Evolutionary conservation across 2,888 invertebrate genomes (phyloP).

Genomic region (Apamea epomidion): DNA sequence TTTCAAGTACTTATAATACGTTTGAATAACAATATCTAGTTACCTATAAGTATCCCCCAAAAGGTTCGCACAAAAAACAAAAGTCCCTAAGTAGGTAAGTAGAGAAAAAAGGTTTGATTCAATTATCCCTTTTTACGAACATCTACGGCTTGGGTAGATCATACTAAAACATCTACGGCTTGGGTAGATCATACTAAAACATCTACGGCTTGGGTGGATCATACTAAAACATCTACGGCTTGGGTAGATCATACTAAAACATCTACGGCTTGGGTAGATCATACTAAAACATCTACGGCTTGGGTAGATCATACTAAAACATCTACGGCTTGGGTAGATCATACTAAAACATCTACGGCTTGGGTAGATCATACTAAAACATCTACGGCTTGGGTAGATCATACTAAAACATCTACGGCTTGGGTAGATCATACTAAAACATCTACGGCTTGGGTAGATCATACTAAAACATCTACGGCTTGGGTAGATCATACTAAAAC

Average conservation of each 20-base stretch:
- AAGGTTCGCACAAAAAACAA: constrained; percentile 21
- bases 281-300: not conserved
- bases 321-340: too few species aligned
- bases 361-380: not conserved
- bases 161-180: not conserved
- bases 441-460: too few species aligned
- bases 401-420: not conserved
- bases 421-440: not conserved
- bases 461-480: not conserved
- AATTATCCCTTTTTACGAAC: constrained; percentile 9
- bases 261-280: too few species aligned
- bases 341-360: not conserved
- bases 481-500: not conserved
- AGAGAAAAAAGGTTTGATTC: constrained; percentile 3
- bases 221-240: not conserved
- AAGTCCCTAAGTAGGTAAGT: not conserved
- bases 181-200: not conserved
- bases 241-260: not conserved
- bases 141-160: not conserved
- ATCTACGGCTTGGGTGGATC: too few species aligned
- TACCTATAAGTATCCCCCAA: constrained; percentile 2
- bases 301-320: not conserved
- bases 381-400: too few species aligned
- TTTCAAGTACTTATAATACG: constrained; percentile 2
- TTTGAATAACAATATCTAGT: constrained; percentile 17